Percentiles rank a stretch among this genome's conserved stretches.
phyloP scores from a whole-genome alignment of 2,797 vertebrate genomes.

The Ptychadena robeensis region DNA sequence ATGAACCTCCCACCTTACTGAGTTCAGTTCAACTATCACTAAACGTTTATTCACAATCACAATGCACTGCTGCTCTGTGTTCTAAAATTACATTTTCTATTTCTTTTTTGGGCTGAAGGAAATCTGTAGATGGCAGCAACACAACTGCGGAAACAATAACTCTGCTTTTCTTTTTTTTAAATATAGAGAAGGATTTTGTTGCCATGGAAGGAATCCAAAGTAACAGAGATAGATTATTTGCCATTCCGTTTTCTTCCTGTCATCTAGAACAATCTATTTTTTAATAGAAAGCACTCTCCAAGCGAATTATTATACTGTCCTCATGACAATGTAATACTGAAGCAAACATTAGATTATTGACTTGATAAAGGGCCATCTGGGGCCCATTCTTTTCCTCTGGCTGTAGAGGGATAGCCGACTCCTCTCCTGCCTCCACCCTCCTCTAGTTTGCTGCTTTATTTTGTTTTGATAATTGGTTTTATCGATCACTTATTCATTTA shows the following conservation, averaged over 20 bases:
- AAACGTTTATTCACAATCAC: constrained; percentile 9
- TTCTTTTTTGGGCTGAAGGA: constrained; percentile 15
- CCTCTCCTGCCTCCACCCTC: background rate
- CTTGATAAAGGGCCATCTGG: constrained; percentile 48
- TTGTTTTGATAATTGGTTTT: background rate
- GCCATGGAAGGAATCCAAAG: constrained; percentile 37
- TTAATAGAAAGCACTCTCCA: constrained; percentile 36
- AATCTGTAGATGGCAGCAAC: constrained; percentile 51
- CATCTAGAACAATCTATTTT: constrained; percentile 54
- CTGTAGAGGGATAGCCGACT: constrained; percentile 5
- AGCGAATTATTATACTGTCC: constrained; percentile 39
- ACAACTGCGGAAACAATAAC: background rate
- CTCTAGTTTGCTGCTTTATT: background rate
- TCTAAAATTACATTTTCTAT: background rate
- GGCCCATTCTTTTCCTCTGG: constrained; percentile 27
- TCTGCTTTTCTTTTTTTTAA: background rate
- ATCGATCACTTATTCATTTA: too few relatives aligned
- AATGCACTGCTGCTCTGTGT: background rate
- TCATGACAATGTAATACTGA: constrained; percentile 52
- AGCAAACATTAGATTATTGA: constrained; percentile 52
- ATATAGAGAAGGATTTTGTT: constrained; percentile 42
- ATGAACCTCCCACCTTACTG: background rate
- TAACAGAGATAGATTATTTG: constrained; percentile 52
- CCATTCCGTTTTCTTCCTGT: constrained; percentile 44
- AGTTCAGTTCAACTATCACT: constrained; percentile 1